Evolutionary conservation across 2,113 vertebrate species (phyloP), one percentile per base, ranked within the genome.

Genomic region (Lipophrys pholis): DNA sequence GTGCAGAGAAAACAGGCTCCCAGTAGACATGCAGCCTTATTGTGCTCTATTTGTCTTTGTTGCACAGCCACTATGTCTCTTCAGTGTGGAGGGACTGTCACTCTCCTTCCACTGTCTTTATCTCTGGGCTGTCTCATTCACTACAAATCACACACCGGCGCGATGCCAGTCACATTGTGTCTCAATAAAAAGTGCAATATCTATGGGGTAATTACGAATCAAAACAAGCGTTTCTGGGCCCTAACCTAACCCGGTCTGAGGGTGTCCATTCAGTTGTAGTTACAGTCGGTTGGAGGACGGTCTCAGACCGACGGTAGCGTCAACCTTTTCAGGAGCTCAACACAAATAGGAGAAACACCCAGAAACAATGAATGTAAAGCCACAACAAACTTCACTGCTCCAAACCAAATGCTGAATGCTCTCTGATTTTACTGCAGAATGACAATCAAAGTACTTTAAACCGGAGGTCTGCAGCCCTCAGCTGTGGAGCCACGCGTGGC

Each of bases 361-460:
- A 50, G 17, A 43, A 30, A 30, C 21, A 30, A 30, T 30, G 21
- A 30, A 30, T 30, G 21, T 30, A 30, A 30, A 30, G 21, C 21
- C 21, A 81, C 16, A 65, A 48, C 43, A 1, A 14, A n/a, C 12
- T 8, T 43, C 78, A 59, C 73, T 16, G 65, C 57, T 78, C 16
- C 60, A 73, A 84, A 90, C 86, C 81, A 86, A 89, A 85, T 55
- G 4, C 61, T 57, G 51, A 77, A 46, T 65, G 55, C 38, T 70
- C 55, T 59, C 59, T 49, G n/a, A 49, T 70, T 69, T 58, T 57
- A 73, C 61, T 86, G 86, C 85, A 87, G 62, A 81, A 85, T 69
- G 91, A 93, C 92, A 94, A 93, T 93, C 92, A 85, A 38, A 38
- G 39, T 73, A 64, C 45, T 42, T 66, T 30, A n/a, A n/a, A n/a